Evolutionary conservation across 2,888 invertebrate genomes (phyloP).

Genomic region (Philopedon plagiatum): DNA sequence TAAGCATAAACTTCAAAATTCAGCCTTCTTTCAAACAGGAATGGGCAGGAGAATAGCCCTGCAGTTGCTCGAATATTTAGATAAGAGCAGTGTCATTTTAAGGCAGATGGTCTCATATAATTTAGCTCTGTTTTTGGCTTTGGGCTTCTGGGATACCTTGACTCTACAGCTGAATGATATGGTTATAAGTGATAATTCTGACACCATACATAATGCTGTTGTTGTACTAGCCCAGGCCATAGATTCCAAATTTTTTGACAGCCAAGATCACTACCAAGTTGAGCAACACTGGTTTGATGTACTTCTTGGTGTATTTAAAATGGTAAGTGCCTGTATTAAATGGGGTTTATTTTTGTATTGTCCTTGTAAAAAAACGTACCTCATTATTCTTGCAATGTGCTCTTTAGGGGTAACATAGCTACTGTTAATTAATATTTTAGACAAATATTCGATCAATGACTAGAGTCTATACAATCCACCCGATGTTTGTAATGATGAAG

Average conservation of each 20-base stretch:
- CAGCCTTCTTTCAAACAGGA: constrained; percentile 31
- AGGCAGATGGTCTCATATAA: constrained; percentile 41
- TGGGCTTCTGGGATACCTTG: constrained; percentile 41
- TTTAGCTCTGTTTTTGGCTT: constrained; percentile 39
- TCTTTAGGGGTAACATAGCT: too few relatives aligned
- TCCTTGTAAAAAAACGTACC: too few relatives aligned
- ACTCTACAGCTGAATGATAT: constrained; percentile 41
- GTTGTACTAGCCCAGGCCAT: constrained; percentile 53
- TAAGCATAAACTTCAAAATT: constrained; percentile 11
- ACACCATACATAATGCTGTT: constrained; percentile 50
- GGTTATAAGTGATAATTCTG: constrained; percentile 50
- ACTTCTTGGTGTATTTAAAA: constrained; percentile 53
- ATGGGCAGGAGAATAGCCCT: constrained; percentile 46
- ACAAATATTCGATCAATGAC: constrained; percentile 17
- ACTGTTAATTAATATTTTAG: too few relatives aligned
- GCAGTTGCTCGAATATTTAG: constrained; percentile 46
- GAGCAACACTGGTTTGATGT: constrained; percentile 54
- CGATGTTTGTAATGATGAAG: constrained; percentile 39
- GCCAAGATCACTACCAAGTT: constrained; percentile 42
- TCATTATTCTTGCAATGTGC: too few relatives aligned
- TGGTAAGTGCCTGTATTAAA: too few relatives aligned
- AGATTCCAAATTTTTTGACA: constrained; percentile 39
- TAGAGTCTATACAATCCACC: constrained; percentile 16
- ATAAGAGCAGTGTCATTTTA: constrained; percentile 18
- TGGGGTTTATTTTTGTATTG: too few relatives aligned